A percentile compares a stretch with the other conserved stretches of the same genome.
These are phyloP conservation scores for Scortum barcoo DNA, from an alignment of 2,113 vertebrate genomes.

Conservation along the genomic window DNA sequence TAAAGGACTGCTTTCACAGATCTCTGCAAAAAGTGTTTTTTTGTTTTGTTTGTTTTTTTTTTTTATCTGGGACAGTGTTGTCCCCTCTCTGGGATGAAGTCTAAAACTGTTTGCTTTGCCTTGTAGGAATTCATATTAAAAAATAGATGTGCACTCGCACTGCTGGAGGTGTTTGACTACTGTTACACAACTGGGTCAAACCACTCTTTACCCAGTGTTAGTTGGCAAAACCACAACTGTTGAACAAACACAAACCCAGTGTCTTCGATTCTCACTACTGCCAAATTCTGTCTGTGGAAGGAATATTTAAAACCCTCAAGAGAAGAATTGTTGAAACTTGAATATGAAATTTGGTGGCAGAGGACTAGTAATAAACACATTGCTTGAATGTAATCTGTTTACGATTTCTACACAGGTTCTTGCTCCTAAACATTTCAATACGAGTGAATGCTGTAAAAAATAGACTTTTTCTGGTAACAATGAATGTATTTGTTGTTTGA, in stretches of 20 bases:
- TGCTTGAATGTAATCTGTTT: conserved; percentile 84
- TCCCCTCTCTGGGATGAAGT: conserved; percentile 22
- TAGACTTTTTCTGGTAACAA: conserved; percentile 56
- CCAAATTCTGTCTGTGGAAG: conserved; percentile 72
- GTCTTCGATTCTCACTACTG: conserved; percentile 71
- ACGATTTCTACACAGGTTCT: conserved; percentile 66
- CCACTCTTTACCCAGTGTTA: conserved; percentile 26
- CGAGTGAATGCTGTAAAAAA: conserved; percentile 57
- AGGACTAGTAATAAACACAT: conserved; percentile 32
- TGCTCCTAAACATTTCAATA: conserved; percentile 74
- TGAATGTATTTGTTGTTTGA: conserved; percentile 81
- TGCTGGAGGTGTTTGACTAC: conserved; percentile 41
- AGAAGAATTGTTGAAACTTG: conserved; percentile 59
- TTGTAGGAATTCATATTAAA: conserved; percentile 54
- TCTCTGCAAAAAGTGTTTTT: conserved; percentile 7
- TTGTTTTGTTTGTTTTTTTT: neutral
- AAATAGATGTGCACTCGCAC: conserved; percentile 41
- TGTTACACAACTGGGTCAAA: conserved; percentile 28
- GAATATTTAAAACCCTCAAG: conserved; percentile 43
- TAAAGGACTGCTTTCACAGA: conserved; percentile 9
- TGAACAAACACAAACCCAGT: conserved; percentile 50
- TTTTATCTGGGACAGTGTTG: neutral
- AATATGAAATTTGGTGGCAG: conserved; percentile 42
- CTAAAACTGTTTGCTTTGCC: conserved; percentile 56
- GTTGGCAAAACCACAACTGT: conserved; percentile 38